Evolutionary conservation across 2,888 invertebrate species (phyloP).

Genomic region (Schizaphis graminum): DNA sequence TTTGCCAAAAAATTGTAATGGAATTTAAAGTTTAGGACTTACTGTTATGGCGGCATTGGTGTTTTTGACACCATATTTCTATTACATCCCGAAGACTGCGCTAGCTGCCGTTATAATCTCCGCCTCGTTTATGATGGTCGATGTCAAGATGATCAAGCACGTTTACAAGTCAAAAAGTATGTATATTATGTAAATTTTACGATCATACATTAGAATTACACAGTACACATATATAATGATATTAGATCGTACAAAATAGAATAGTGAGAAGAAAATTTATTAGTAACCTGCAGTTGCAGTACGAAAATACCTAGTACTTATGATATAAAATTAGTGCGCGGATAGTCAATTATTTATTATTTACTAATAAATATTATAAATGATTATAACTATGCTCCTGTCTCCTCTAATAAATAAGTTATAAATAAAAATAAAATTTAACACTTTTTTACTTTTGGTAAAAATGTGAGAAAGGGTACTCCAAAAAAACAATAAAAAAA

Average conservation of each 20-base stretch:
- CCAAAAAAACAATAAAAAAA: neutral
- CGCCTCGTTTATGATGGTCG: constrained; percentile 92
- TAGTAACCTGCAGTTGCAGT: neutral
- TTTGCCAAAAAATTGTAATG: constrained; percentile 22
- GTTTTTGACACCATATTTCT: constrained; percentile 90
- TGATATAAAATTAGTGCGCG: neutral
- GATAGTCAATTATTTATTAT: neutral
- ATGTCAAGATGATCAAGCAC: constrained; percentile 85
- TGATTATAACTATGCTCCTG: neutral
- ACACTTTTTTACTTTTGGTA: neutral
- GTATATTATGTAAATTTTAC: neutral
- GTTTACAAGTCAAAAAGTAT: constrained; percentile 92
- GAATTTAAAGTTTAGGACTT: constrained; percentile 73
- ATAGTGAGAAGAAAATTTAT: neutral
- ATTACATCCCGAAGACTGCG: constrained; percentile 86
- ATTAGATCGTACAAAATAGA: neutral
- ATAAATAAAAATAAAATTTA: neutral
- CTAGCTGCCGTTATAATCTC: constrained; percentile 92
- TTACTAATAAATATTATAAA: neutral
- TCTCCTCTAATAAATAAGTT: neutral
- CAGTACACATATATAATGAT: neutral
- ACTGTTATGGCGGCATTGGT: constrained; percentile 87
- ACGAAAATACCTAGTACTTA: neutral
- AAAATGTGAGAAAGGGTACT: neutral
- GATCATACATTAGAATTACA: neutral